Evolutionary conservation across 2,113 vertebrate genomes (phyloP), one percentile per base, ranked within the genome.

Genomic region (Spea multiplicata): DNA sequence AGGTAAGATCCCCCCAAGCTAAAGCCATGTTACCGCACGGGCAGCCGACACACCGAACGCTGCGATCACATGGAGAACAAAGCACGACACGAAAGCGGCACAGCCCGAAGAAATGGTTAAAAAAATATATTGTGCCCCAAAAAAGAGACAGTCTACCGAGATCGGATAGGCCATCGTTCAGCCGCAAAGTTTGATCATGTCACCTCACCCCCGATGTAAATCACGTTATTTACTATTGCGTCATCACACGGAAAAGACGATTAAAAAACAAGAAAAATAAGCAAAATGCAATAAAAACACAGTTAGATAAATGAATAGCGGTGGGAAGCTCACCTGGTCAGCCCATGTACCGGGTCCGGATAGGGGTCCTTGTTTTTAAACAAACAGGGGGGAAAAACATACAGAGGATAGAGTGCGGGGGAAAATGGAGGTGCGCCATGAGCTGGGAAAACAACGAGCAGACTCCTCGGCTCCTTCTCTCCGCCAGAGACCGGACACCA

Each of bases 391-490:
- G 70, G 5, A 71, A 78, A 44, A 91, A 91, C 88, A 86, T 89
- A 83, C 1, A 30, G 2, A 30, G 1, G 30, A 30, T 30, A 30
- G 89, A 90, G 92, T 93, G 95, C 95, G 90, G 93, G 94, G 94
- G 96, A 97, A 98, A 96, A 99, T 99, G 97, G 97, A 97, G 96
- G 95, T 94, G 90, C 95, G 95, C 95, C 95, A 99, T 99, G 96
- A 93, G 94, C 93, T 92, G 93, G 91, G 96, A 96, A 98, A 99
- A 99, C 97, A 98, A 99, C 97, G 96, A 98, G 95, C 91, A 91
- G 90, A 88, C 89, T 90, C 89, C 90, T 89, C 90, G 90, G 91
- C 91, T 87, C 89, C 89, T 91, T 88, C 91, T 93, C 89, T 89
- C 89, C 91, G 91, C 83, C 88, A 86, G 91, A 89, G 90, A 87